Evolutionary conservation across 2,113 vertebrate species (phyloP), one percentile per base, ranked within the genome.

Genomic region (Ranitomeya imitator): DNA sequence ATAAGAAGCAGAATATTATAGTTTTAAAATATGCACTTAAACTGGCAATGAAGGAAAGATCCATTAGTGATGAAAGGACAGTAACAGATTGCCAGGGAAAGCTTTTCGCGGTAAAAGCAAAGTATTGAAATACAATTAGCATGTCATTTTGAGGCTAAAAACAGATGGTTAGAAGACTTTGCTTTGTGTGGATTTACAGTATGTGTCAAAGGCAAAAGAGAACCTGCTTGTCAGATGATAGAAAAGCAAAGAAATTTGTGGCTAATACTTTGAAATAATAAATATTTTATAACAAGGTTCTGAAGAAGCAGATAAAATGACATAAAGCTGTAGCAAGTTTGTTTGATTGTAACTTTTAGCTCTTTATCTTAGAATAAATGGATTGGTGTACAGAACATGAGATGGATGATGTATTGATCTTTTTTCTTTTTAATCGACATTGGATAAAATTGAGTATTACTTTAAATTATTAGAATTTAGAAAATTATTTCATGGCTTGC

Each of bases 161-260:
- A 87, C 86, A 87, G 86, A 87, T 87, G 86, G 86, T 31, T 79
- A 80, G 63, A 80, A 65, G 51, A 80, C 51, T 87, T 87, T 79
- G 21, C 78, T 71, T 81, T 87, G 23, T 80, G 23, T 60, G 76
- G 65, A 86, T 87, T 86, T 80, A 79, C 85, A 79, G 45, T 67
- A 21, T 55, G 13, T 87, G 85, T 65, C 86, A 87, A 23, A 55
- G 19, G 51, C 16, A 87, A 87, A 65, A 23, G 55, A 86, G 71
- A 26, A 79, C 65, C 73, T 86, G 55, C 57, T 79, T 86, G 76
- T 86, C 74, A 85, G 69, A 85, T 85, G 63, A 45, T 84, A 71
- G 45, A 84, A 84, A 55, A 67, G 63, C 26, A 85, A 73, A 85
- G 67, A 76, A 74, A 57, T 59, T 74, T 85, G 52, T 85, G 54